phyloP scores from a whole-genome alignment of 2,888 invertebrate genomes.

The Peribatodes rhomboidaria region DNA sequence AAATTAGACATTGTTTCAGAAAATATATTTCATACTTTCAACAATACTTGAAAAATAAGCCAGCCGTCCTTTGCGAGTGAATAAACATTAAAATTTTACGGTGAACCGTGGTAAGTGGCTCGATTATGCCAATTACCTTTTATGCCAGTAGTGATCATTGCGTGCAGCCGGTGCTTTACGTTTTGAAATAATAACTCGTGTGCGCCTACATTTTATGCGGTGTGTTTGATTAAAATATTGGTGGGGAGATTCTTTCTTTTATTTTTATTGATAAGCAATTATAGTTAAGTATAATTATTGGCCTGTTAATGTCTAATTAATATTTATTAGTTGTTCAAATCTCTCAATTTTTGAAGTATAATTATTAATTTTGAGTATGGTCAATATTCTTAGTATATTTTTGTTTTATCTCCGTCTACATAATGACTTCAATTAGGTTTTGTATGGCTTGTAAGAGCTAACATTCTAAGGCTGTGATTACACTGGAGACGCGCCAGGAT shows the following conservation, averaged over 20 bases:
- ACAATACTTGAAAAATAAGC: conserved; percentile 27
- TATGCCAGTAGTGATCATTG: conserved; percentile 52
- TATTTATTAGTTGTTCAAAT: not conserved
- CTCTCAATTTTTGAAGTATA: too few species aligned
- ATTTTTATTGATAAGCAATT: not conserved
- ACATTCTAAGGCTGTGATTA: too few species aligned
- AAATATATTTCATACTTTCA: conserved; percentile 4
- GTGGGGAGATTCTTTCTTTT: not conserved
- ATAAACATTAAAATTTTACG: conserved; percentile 49
- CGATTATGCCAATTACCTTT: conserved; percentile 53
- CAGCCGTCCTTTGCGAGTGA: conserved; percentile 26
- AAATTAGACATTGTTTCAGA: not conserved
- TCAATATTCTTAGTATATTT: too few species aligned
- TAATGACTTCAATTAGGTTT: too few species aligned
- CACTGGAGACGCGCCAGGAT: too few species aligned
- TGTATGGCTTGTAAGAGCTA: too few species aligned
- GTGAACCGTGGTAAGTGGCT: conserved; percentile 44
- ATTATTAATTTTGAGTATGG: too few species aligned
- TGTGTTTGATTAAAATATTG: conserved; percentile 27
- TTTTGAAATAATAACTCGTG: conserved; percentile 47
- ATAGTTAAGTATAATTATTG: too few species aligned
- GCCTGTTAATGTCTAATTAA: not conserved
- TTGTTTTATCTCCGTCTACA: too few species aligned
- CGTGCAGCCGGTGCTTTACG: conserved; percentile 47
- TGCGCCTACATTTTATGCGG: conserved; percentile 39